Base-by-base conservation (phyloP, 2,113 vertebrate species). In the Gavia stellata region DNA sequence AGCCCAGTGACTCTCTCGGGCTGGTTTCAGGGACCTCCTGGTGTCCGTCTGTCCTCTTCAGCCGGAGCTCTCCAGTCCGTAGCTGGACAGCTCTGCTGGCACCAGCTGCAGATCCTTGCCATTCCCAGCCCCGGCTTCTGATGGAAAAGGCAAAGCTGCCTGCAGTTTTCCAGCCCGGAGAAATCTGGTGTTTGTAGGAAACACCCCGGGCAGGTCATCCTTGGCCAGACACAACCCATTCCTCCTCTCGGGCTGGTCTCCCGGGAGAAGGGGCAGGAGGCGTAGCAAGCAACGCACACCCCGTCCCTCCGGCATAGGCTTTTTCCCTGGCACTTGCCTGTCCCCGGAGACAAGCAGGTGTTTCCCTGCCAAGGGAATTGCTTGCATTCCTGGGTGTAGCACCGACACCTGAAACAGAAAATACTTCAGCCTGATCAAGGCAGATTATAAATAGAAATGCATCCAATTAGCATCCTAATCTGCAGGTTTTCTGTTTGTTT, bases 341-440 rank as follows among this genome's bases (percentile, higher is more conserved):
- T 87, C 97, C 84, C 96, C 53, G 13, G 96, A 93, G 96, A 87
- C 34, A 74, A 73, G 93, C 97, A 97, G 97, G 97, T 98, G 96
- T 96, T 97, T 94, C 96, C 97, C 81, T 89, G 82, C 82, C 86
- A 14, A 74, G 94, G 82, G 78, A 90, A 81, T 88, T 65, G 92
- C 94, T 97, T 55, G 47, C 79, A 61, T 90, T 79, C 50, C 19
- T 94, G 96, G 95, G 94, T 81, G 75, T 88, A 95, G 83, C 95
- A 36, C 86, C 74, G 90, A 56, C 96, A 97, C 97, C 97, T 98
- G 97, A 97, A 91, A 68, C 52, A 86, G 93, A 90, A 97, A 95
- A 81, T 42, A 36, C 94, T 97, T 84, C 42, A 58, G 89, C 86
- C 86, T 93, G 86, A 94, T 96, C 94, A 95, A 88, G 77, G 94